Percentiles rank a stretch among this genome's conserved stretches.
These are phyloP conservation scores for Rhincodon typus DNA, from an alignment of 2,797 vertebrate species.

Conservation along the genomic window DNA sequence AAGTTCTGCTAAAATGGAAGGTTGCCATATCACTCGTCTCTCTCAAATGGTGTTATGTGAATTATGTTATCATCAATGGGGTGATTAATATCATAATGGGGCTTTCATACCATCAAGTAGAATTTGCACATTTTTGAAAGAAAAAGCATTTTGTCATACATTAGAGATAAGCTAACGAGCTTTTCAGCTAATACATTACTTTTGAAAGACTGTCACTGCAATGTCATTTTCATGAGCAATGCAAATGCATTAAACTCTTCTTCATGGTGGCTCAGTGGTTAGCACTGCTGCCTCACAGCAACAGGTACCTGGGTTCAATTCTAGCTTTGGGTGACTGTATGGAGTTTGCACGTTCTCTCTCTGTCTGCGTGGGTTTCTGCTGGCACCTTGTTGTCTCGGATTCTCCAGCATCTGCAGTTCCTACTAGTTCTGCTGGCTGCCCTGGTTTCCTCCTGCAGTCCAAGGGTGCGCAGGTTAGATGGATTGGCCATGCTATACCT, in stretches of 20 bases:
- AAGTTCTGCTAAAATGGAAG: not conserved
- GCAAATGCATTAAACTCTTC: not conserved
- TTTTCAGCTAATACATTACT: not conserved
- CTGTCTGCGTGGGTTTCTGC: too few relatives aligned
- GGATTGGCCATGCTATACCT: too few relatives aligned
- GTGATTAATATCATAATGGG: not conserved
- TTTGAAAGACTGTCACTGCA: not conserved
- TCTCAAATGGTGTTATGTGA: not conserved
- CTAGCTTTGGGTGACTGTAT: too few relatives aligned
- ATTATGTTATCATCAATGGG: not conserved
- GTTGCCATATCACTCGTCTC: not conserved
- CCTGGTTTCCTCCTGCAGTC: too few relatives aligned
- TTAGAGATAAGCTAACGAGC: not conserved
- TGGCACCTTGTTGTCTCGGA: too few relatives aligned
- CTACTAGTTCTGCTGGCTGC: too few relatives aligned
- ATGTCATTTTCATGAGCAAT: not conserved
- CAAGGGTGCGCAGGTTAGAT: too few relatives aligned
- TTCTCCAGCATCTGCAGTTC: too few relatives aligned
- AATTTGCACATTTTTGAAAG: not conserved
- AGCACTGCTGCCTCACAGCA: too few relatives aligned
- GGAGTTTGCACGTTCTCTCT: too few relatives aligned
- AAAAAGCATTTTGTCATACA: not conserved
- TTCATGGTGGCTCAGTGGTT: not conserved
- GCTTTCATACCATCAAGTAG: not conserved
- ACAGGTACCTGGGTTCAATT: too few relatives aligned